Base-by-base conservation (phyloP, 2,888 invertebrate genomes). In the Phoronis australis region DNA sequence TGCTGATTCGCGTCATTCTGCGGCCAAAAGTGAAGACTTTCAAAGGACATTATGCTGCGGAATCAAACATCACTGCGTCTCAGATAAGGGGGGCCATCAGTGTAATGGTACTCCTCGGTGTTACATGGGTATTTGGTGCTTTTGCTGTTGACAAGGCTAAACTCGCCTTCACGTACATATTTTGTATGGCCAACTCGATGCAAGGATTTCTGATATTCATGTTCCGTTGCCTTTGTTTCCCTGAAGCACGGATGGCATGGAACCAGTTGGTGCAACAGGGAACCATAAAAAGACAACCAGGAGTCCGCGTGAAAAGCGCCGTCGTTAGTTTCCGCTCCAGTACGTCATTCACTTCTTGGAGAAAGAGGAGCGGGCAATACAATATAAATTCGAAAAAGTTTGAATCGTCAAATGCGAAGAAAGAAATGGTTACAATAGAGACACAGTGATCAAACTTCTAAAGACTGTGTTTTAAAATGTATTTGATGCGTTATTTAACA, bases 111-210 rank as follows among this genome's bases (percentile, higher is more conserved):
- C 48, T 69, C 15, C 59, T 71, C 3, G 69, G 71, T 0, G 56
- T 70, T 51, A 67, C 73, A 20, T 74, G 74, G 74, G 62, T 70
- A n/a, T 67, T 70, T 39, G 73, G 71, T 4, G 66, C 71, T 9
- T 59, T 70, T 24, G 72, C 71, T 41, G 62, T 69, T 35, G 59
- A 61, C 35, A 65, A 67, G 39, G 69, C 69, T 18, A 64, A 63
- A 47, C 41, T 69, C 6, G 65, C 62, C 9, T 64, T 73, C 52
- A 69, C 68, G 52, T 66, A 70, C 40, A 37, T 72, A 15, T 74
- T 74, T 58, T 67, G 67, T 40, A 61, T 73, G 37, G 60, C 65
- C 20, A 71, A 69, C 54, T 66, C 68, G n/a, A 56, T 71, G 9
- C 69, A 69, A 54, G 69, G 69, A 35, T 69, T 69, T 50, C 54